Evolutionary conservation across 1,140 invertebrate genomes (phyloP), one percentile per base, ranked within the genome.

Genomic region (Ooceraea biroi): DNA sequence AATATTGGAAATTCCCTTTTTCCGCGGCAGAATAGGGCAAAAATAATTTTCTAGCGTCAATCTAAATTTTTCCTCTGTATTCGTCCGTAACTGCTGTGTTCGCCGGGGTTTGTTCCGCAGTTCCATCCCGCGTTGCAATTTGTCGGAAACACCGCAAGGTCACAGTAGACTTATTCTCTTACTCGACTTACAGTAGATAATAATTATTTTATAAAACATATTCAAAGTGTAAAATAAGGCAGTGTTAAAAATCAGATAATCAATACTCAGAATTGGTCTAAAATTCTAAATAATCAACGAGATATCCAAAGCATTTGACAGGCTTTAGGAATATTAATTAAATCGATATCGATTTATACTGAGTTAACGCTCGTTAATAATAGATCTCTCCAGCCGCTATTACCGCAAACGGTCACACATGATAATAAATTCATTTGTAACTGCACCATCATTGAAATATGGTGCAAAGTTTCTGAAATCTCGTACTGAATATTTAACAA

Each of bases 341-440:
- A 41, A 76, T 66, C 36, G 36, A 84, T 80, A 69, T 78, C 55
- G 74, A 84, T 68, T 84, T 58, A 65, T 83, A 83, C 77, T 25
- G 72, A 27, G 60, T 46, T 66, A 84, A 60, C 25, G 65, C 19
- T 25, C 27, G 27, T n/a, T 50, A 55, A 55, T 61, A 14, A 84
- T 84, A 84, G 61, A 84, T 84, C 41, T 19, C 1, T 11, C 44
- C 41, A 10, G 25, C 14, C 27, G 63, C 60, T 84, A 44, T 80
- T 84, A 71, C 44, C 55, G n/a, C 55, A 68, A 12, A 22, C 52
- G 52, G 61, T 84, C 19, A 44, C 52, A 48, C 69, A 60, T 50
- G 77, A 36, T 84, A 84, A 84, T 80, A 80, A 68, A 27, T 41
- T 58, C 61, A 65, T 50, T 41, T 66, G 66, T 48, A 65, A 63